A percentile compares a stretch with the other conserved stretches of the same genome.
These are phyloP conservation scores for Maconellicoccus hirsutus DNA, from an alignment of 1,140 invertebrate genomes.

Conservation along the genomic window DNA sequence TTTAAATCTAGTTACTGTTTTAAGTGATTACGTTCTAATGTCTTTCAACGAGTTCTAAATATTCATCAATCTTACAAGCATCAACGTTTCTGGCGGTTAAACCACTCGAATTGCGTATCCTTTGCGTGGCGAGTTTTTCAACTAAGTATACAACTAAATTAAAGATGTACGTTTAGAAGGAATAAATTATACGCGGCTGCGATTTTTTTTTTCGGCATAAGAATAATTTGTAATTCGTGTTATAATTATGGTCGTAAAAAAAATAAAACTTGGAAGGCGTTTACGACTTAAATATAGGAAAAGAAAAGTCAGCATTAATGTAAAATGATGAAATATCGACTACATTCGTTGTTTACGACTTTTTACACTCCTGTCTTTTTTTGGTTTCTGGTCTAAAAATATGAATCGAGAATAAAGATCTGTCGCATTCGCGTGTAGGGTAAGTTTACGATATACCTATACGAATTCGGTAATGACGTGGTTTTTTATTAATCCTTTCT, in stretches of 20 bases:
- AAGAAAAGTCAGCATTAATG: not conserved
- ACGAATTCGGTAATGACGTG: too few relatives aligned
- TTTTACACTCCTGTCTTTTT: not conserved
- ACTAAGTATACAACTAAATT: not conserved
- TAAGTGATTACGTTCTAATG: not conserved
- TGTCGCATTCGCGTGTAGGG: not conserved
- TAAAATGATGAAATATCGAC: conserved; percentile 1
- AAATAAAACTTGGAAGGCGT: not conserved
- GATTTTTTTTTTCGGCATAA: not conserved
- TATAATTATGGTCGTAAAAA: not conserved
- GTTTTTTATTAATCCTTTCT: too few relatives aligned
- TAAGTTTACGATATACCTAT: not conserved
- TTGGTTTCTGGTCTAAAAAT: not conserved
- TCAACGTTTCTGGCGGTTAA: not conserved
- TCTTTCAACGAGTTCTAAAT: not conserved
- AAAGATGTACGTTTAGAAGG: not conserved
- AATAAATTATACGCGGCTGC: not conserved
- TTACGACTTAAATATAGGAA: not conserved
- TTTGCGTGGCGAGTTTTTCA: not conserved
- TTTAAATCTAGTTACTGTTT: not conserved
- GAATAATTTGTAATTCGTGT: not conserved
- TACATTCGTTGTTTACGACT: conserved; percentile 5
- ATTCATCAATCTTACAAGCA: not conserved
- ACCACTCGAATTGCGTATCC: too few relatives aligned
- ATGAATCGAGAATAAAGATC: not conserved